Evolutionary conservation across 2,888 invertebrate genomes (phyloP).

Genomic region (Tenthredo mesomela): DNA sequence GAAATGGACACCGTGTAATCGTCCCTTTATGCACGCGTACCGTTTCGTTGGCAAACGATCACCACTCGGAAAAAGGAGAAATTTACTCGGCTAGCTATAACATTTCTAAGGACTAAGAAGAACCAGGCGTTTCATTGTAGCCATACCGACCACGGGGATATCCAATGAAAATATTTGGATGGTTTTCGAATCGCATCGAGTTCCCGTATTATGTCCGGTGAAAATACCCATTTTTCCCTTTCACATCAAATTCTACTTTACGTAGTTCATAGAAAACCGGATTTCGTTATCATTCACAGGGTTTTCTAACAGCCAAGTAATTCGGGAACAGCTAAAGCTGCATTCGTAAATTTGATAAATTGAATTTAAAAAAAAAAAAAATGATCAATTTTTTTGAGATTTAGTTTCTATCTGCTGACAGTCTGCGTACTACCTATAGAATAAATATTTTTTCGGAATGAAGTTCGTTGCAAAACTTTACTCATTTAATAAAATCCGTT

Average conservation of each 20-base stretch:
- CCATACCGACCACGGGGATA: conserved; percentile 29
- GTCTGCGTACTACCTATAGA: too few species aligned
- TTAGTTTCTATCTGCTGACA: background rate
- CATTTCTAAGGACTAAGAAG: conserved; percentile 39
- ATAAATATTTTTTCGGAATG: too few species aligned
- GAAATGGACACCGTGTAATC: conserved; percentile 76
- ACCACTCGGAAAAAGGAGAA: conserved; percentile 49
- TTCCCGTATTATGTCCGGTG: conserved; percentile 32
- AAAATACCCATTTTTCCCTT: conserved; percentile 5
- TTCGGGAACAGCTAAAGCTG: background rate
- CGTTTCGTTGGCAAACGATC: conserved; percentile 50
- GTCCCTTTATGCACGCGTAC: conserved; percentile 66
- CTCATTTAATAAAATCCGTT: too few species aligned
- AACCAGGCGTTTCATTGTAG: conserved; percentile 32
- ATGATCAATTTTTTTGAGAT: background rate
- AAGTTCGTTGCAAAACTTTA: background rate
- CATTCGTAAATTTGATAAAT: background rate
- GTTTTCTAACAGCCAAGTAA: background rate
- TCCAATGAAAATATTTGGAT: conserved; percentile 72
- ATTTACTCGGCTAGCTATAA: background rate
- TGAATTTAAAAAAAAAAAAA: background rate
- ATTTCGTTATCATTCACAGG: conserved; percentile 5
- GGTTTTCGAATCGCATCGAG: conserved; percentile 55
- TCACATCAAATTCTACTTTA: background rate
- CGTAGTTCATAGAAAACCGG: background rate